These are phyloP conservation scores for Xiphophorus maculatus DNA, from an alignment of 2,113 vertebrate species.

Conservation along the genomic window DNA sequence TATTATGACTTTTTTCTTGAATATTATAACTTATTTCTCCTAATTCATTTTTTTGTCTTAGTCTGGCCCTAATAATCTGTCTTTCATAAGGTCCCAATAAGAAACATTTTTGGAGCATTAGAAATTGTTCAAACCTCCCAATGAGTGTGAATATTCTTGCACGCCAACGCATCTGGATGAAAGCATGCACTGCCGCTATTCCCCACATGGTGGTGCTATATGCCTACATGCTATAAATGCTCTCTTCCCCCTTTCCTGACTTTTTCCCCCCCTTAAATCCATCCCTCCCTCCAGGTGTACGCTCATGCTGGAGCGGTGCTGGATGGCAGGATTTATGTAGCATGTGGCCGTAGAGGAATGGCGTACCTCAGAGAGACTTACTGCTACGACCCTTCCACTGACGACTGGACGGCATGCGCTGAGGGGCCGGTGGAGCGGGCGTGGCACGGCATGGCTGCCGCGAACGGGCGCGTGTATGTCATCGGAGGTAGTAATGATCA, in stretches of 20 bases:
- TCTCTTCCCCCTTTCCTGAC: background rate
- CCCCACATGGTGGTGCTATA: conserved; percentile 51
- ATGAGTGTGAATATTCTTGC: no score
- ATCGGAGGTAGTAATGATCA: conserved; percentile 95
- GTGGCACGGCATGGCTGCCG: conserved; percentile 91
- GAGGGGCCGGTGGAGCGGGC: conserved; percentile 89
- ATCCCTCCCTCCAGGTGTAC: conserved; percentile 83
- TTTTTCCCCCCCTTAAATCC: background rate
- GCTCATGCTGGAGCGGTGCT: conserved; percentile 89
- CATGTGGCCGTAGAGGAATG: conserved; percentile 88
- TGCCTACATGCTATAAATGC: background rate
- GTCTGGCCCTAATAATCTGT: no score
- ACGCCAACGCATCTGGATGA: background rate
- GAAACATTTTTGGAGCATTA: no score
- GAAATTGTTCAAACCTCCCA: no score
- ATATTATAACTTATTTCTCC: no score
- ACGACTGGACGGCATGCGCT: conserved; percentile 84
- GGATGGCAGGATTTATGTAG: conserved; percentile 90
- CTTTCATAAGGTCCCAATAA: no score
- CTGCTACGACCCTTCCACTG: conserved; percentile 85
- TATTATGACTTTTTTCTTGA: no score
- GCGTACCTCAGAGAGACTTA: conserved; percentile 90
- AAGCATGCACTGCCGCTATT: conserved; percentile 3
- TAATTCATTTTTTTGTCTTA: no score
- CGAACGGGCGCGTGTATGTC: conserved; percentile 86